Conservation (phyloP, 2,797 vertebrate genomes). For the Melopsittacus undulatus region DNA sequence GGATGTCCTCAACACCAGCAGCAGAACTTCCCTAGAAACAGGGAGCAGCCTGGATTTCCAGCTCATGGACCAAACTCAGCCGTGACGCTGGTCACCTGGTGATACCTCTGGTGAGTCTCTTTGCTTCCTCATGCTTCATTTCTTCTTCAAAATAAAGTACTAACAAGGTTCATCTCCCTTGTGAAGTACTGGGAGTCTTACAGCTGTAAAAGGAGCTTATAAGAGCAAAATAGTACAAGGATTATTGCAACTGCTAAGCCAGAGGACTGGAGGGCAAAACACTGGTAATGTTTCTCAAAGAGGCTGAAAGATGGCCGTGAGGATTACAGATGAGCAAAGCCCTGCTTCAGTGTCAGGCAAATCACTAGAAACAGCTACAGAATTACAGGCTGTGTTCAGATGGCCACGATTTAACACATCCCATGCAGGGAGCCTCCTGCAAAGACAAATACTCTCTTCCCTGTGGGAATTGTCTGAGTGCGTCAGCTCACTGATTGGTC, state of each 20-base stretch:
- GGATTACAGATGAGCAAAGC: neutral
- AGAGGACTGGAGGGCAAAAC: neutral
- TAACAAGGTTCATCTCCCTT: neutral
- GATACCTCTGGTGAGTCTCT: neutral
- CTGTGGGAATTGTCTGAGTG: neutral
- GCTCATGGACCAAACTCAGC: neutral
- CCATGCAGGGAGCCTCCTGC: neutral
- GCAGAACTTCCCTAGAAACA: neutral
- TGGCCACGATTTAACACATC: neutral
- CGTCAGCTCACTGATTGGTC: neutral
- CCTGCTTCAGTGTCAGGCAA: neutral
- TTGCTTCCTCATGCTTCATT: neutral
- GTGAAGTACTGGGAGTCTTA: neutral
- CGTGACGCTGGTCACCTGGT: neutral
- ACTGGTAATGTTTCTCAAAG: neutral
- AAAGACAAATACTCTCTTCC: conserved; percentile 15
- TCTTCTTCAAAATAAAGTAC: neutral
- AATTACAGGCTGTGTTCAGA: neutral
- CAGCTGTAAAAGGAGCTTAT: neutral
- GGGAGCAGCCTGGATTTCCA: neutral
- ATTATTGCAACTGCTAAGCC: neutral
- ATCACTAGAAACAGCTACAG: neutral
- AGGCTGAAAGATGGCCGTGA: neutral
- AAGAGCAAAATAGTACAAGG: neutral
- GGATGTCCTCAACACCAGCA: neutral